Evolutionary conservation across 2,888 invertebrate species (phyloP).

Genomic region (Vandiemenella viatica): DNA sequence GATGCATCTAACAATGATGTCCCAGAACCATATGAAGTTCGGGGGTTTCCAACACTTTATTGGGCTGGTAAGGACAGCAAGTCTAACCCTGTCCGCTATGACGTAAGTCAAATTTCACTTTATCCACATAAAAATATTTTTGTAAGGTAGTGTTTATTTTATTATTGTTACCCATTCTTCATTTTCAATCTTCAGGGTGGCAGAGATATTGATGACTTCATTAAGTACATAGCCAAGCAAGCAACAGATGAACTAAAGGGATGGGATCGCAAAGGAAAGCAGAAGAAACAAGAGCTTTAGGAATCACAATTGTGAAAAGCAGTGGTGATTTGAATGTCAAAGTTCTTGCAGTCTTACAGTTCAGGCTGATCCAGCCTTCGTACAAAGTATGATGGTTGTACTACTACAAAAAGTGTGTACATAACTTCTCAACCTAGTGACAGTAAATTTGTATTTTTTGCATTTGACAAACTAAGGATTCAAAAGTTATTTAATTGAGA

Average conservation of each 20-base stretch:
- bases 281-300: slow-evolving; percentile 47
- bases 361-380: neutral
- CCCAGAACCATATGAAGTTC: slow-evolving; percentile 75
- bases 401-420: too few relatives aligned
- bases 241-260: slow-evolving; percentile 75
- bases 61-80: slow-evolving; percentile 81
- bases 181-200: slow-evolving; percentile 77
- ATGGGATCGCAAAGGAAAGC: slow-evolving; percentile 71
- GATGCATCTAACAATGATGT: slow-evolving; percentile 99
- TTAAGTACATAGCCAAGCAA: slow-evolving; percentile 87
- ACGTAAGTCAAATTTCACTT: slow-evolving; percentile 44
- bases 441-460: too few relatives aligned
- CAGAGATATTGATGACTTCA: slow-evolving; percentile 81
- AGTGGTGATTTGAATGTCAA: neutral
- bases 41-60: slow-evolving; percentile 94
- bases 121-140: neutral
- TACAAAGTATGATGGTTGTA: too few relatives aligned
- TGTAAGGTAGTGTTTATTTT: neutral
- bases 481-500: too few relatives aligned
- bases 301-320: neutral
- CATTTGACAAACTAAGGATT: too few relatives aligned
- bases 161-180: neutral
- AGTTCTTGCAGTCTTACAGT: slow-evolving; percentile 1
- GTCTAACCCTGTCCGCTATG: slow-evolving; percentile 66
- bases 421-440: too few relatives aligned